Evolutionary conservation across 2,113 vertebrate genomes (phyloP), one percentile per base, ranked within the genome.

Genomic region (Ploceus nigricollis): DNA sequence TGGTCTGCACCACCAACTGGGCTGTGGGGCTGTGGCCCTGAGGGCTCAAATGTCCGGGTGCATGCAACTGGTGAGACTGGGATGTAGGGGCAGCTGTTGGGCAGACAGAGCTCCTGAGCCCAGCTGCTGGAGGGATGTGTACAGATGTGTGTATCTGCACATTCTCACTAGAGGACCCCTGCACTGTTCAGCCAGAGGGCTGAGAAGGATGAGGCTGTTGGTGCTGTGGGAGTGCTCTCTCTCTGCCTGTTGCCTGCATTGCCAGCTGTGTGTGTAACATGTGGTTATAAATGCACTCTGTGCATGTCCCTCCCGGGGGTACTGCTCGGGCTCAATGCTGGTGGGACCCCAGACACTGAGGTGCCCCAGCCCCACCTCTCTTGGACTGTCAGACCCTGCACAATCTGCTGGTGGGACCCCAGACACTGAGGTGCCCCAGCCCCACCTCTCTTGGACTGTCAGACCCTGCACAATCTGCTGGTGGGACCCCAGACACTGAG

Each of bases 241-340:
- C 25, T 24, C 48, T 28, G 37, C 56, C 22, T 57, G 40, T 15
- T 13, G 19, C 7, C 63, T 27, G 28, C 18, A 33, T 40, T 39
- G 25, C 56, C 60, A 51, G 45, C 33, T 47, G 13, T 47, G 25
- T 60, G 24, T 57, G 23, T 44, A 37, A 27, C 7, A n/a, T n/a
- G 3, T 16, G n/a, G 10, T 42, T 79, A 9, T 12, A 39, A 20
- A 54, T 10, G 24, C 56, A 3, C 9, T 18, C 54, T 9, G 2
- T 50, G 51, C 1, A 0, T 14, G 14, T 50, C 31, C 33, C 25
- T 82, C 9, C 51, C 0, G 1, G 10, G 13, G 53, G 14, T 24
- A 15, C 6, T 23, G 25, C 45, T 85, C 35, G n/a, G 82, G 9
- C 68, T 58, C 3, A 1, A 0, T 27, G 31, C 47, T 63, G 51